These are phyloP conservation scores for Colletes collaris DNA, from an alignment of 2,888 invertebrate genomes.

Conservation along the genomic window DNA sequence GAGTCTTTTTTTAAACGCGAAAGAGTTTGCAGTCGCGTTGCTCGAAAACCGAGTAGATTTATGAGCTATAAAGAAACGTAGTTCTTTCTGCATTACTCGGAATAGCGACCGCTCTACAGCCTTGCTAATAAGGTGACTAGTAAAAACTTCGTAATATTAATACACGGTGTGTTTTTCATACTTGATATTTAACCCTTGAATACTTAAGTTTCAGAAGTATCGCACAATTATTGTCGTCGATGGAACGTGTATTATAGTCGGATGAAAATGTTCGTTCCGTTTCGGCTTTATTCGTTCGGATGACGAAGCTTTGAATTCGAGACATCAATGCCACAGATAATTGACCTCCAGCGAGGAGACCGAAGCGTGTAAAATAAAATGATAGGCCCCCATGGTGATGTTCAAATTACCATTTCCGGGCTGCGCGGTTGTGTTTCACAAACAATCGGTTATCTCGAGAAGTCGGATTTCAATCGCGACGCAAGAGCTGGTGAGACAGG, in stretches of 20 bases:
- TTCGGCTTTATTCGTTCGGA: not conserved
- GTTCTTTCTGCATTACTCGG: too few relatives aligned
- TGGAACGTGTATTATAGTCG: too few relatives aligned
- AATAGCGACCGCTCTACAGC: too few relatives aligned
- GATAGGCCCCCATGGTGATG: not conserved
- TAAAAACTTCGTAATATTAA: too few relatives aligned
- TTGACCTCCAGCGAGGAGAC: conserved; percentile 5
- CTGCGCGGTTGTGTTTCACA: not conserved
- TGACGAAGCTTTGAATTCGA: not conserved
- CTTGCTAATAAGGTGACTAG: too few relatives aligned
- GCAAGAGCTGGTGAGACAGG: conserved; percentile 6
- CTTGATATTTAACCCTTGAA: too few relatives aligned
- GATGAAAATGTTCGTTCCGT: too few relatives aligned
- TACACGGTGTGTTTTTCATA: too few relatives aligned
- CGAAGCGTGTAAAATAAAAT: not conserved
- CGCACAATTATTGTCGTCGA: too few relatives aligned
- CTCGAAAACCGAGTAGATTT: not conserved
- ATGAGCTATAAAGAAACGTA: too few relatives aligned
- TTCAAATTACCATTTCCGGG: conserved; percentile 3
- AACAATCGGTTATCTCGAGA: conserved; percentile 10
- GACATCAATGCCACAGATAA: too few relatives aligned
- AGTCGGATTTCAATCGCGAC: conserved; percentile 1
- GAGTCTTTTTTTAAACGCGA: conserved; percentile 34
- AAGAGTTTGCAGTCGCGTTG: conserved; percentile 25
- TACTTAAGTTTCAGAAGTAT: too few relatives aligned